Evolutionary conservation across 1,140 invertebrate species (phyloP).

Genomic region (Platyscapa corneri): DNA sequence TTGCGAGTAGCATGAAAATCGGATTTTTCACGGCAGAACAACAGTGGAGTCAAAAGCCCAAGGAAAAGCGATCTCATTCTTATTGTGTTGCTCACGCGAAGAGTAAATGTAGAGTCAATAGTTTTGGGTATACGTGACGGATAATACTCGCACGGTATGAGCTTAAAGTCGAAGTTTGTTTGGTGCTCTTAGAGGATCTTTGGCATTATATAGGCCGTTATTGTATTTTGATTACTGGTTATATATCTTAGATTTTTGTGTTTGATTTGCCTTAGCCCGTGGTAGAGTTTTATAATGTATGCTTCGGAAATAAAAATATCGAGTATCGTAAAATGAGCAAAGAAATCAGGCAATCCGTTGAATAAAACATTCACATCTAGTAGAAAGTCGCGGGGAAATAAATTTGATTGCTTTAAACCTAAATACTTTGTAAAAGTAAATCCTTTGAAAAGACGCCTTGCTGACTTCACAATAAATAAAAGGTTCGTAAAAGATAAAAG

Average conservation of each 20-base stretch:
- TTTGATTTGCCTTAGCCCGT: not conserved
- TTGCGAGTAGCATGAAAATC: slow-evolving; percentile 21
- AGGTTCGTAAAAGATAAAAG: not conserved
- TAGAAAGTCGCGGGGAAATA: not conserved
- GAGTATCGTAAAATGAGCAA: not conserved
- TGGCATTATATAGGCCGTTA: not conserved
- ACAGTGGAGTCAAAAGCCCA: not conserved
- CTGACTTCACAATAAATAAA: not conserved
- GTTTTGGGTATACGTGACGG: slow-evolving; percentile 25
- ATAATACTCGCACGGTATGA: slow-evolving; percentile 14
- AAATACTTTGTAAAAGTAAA: not conserved
- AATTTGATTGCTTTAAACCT: not conserved
- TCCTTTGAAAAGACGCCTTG: not conserved
- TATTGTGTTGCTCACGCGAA: slow-evolving; percentile 31
- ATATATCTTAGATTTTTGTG: not conserved
- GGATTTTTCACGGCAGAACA: slow-evolving; percentile 23
- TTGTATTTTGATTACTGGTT: slow-evolving; percentile 28
- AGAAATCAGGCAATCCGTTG: not conserved
- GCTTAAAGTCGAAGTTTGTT: slow-evolving; percentile 2
- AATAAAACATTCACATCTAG: not conserved
- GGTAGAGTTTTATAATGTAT: not conserved
- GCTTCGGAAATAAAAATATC: not conserved
- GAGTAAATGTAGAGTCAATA: slow-evolving; percentile 22
- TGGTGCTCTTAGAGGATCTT: not conserved
- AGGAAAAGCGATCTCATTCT: slow-evolving; percentile 20